These are phyloP conservation scores for Petrosia ficiformis DNA, from an alignment of 37 sponge, comb jelly and placozoan species.

Conservation along the genomic window DNA sequence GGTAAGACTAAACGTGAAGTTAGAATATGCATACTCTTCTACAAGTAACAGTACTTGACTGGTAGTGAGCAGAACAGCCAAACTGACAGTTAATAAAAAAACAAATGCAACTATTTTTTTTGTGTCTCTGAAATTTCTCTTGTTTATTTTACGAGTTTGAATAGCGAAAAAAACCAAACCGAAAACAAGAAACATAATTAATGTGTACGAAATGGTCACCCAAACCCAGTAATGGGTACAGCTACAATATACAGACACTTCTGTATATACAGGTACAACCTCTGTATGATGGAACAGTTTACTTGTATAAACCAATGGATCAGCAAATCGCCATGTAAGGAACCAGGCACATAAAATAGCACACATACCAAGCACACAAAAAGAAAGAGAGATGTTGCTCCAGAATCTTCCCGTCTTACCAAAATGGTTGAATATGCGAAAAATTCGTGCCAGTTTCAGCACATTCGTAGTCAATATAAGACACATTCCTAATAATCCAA, in stretches of 20 bases:
- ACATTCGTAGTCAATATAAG: constrained; percentile 29
- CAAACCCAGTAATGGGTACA: neutral
- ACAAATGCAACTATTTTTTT: constrained; percentile 32
- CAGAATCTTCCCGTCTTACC: constrained; percentile 27
- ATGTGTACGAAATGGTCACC: neutral
- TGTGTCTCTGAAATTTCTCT: constrained; percentile 39
- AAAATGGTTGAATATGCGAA: constrained; percentile 34
- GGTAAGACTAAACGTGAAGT: too few relatives aligned
- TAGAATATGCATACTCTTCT: too few relatives aligned
- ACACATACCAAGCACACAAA: constrained; percentile 2
- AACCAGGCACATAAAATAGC: constrained; percentile 17
- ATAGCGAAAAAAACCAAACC: constrained; percentile 19
- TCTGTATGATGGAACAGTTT: neutral
- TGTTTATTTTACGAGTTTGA: constrained; percentile 26
- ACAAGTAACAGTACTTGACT: neutral
- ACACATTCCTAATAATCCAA: constrained; percentile 10
- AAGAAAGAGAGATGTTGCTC: constrained; percentile 13
- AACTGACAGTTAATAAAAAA: neutral
- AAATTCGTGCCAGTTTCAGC: constrained; percentile 26
- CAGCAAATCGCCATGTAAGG: neutral
- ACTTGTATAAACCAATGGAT: neutral
- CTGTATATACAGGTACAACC: neutral
- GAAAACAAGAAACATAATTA: neutral
- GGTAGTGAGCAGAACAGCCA: neutral
- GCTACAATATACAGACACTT: too few relatives aligned